phyloP scores from a whole-genome alignment of 2,888 invertebrate species.

The Dryococelus australis region DNA sequence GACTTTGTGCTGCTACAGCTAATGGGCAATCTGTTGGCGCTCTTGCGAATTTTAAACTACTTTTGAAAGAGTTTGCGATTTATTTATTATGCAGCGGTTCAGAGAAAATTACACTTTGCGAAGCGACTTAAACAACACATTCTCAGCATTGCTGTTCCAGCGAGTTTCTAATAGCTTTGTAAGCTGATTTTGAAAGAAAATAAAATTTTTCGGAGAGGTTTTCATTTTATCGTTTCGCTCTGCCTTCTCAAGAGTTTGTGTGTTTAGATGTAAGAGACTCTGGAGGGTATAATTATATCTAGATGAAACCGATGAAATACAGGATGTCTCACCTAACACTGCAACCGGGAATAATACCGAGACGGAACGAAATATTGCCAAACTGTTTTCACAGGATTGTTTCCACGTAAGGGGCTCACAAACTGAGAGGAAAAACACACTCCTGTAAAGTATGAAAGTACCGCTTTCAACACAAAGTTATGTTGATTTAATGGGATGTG shows the following conservation, averaged over 20 bases:
- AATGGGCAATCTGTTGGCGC: background rate
- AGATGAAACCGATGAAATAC: too few species aligned
- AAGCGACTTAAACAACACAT: conserved; percentile 10
- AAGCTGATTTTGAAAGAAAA: conserved; percentile 11
- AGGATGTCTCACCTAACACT: too few species aligned
- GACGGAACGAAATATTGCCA: too few species aligned
- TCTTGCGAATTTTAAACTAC: background rate
- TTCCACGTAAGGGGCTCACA: too few species aligned
- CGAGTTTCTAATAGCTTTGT: conserved; percentile 8
- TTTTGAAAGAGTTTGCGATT: conserved; percentile 10
- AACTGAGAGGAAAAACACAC: too few species aligned
- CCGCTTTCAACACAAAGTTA: too few species aligned
- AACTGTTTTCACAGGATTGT: too few species aligned
- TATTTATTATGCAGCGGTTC: conserved; percentile 16
- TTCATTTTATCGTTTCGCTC: background rate
- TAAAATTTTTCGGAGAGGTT: background rate
- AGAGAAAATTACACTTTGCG: conserved; percentile 2
- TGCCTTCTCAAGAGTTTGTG: background rate
- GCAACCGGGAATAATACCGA: too few species aligned
- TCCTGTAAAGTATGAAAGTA: too few species aligned
- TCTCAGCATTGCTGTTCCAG: background rate
- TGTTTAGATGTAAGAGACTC: background rate
- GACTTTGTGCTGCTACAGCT: conserved; percentile 3
- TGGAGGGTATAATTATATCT: background rate
- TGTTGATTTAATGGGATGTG: too few species aligned